Evolutionary conservation across 1,140 invertebrate genomes (phyloP).

Genomic region (Cotesia chilonis): DNA sequence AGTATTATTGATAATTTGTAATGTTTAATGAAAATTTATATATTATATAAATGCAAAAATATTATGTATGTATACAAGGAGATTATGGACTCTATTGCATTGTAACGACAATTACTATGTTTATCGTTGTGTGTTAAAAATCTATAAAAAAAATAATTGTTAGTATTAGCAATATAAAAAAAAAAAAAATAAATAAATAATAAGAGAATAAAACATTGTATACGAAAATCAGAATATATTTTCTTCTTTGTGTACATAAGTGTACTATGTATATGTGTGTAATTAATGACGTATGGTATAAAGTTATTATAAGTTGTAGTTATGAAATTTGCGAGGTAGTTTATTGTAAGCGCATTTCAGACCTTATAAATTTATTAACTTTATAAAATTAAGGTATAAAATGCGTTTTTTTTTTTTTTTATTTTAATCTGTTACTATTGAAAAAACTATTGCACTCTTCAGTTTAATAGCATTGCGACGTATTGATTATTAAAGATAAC

Average conservation of each 20-base stretch:
- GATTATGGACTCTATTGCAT: constrained; percentile 38
- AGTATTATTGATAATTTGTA: not conserved
- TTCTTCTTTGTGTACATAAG: constrained; percentile 40
- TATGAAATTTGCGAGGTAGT: constrained; percentile 57
- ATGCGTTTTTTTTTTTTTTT: constrained; percentile 27
- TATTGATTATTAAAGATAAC: constrained; percentile 43
- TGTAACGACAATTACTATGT: constrained; percentile 6
- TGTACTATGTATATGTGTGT: constrained; percentile 35
- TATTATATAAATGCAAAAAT: constrained; percentile 11
- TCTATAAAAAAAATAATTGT: not conserved
- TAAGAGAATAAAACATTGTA: constrained; percentile 16
- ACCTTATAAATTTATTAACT: not conserved
- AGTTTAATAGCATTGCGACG: constrained; percentile 49
- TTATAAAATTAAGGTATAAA: constrained; percentile 9
- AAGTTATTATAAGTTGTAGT: constrained; percentile 22
- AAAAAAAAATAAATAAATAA: constrained; percentile 31
- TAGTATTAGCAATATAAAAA: not conserved
- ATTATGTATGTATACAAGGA: constrained; percentile 28
- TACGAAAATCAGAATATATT: constrained; percentile 39
- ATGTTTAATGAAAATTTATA: not conserved
- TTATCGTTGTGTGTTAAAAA: constrained; percentile 1
- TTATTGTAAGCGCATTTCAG: constrained; percentile 36
- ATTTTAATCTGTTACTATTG: constrained; percentile 57
- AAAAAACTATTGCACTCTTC: constrained; percentile 67
- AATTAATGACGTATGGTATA: constrained; percentile 40